phyloP scores from a whole-genome alignment of 2,113 vertebrate genomes.

The Aspidoscelis tigris region DNA sequence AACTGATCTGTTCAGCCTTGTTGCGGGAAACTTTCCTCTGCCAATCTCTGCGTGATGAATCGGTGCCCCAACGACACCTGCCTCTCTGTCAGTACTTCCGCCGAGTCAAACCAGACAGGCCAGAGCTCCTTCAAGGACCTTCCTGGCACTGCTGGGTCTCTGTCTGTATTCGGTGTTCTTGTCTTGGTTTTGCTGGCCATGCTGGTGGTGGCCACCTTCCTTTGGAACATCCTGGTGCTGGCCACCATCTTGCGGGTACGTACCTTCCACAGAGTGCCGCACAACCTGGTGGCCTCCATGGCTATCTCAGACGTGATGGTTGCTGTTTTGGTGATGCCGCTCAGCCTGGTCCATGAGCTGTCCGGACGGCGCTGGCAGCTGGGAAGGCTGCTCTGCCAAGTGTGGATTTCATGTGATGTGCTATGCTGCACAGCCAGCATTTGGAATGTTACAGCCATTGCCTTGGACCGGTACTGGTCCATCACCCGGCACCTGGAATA shows the following conservation, averaged over 20 bases:
- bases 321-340: slow-evolving; percentile 93
- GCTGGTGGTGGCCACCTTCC: slow-evolving; percentile 89
- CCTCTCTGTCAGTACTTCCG: slow-evolving; percentile 1
- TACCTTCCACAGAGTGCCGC: slow-evolving; percentile 93
- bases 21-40: not conserved
- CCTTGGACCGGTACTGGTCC: slow-evolving; percentile 97
- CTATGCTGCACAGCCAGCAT: slow-evolving; percentile 98
- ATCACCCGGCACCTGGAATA: slow-evolving; percentile 94
- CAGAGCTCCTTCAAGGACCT: not conserved
- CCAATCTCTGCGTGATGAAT: slow-evolving; percentile 61
- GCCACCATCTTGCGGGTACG: slow-evolving; percentile 92
- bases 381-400: slow-evolving; percentile 88
- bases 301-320: slow-evolving; percentile 94
- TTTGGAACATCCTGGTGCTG: slow-evolving; percentile 94
- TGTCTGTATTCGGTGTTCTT: slow-evolving; percentile 87
- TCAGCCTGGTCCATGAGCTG: slow-evolving; percentile 90
- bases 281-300: slow-evolving; percentile 97
- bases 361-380: slow-evolving; percentile 89
- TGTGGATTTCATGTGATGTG: slow-evolving; percentile 94
- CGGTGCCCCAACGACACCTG: slow-evolving; percentile 56
- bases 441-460: slow-evolving; percentile 97
- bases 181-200: slow-evolving; percentile 87
- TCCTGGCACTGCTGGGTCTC: slow-evolving; percentile 42
- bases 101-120: slow-evolving; percentile 56
- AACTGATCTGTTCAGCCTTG: not conserved